Evolutionary conservation across 2,113 vertebrate species (phyloP).

Genomic region (Nothocercus nigrocapillus): DNA sequence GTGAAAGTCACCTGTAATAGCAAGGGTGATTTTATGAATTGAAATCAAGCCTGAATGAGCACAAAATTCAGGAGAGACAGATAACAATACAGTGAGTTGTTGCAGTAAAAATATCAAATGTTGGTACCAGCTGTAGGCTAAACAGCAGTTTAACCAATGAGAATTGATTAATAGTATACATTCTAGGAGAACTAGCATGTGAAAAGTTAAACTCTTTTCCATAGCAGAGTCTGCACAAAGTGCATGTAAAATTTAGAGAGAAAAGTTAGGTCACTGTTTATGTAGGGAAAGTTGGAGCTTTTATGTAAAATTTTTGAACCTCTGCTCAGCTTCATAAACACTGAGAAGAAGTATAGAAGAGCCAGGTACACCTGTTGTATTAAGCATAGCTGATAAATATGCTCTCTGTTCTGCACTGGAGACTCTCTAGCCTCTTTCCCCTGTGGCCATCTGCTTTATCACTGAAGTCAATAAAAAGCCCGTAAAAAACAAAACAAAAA

Average conservation of each 20-base stretch:
- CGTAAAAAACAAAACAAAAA: conserved; percentile 24
- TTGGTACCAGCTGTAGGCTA: background rate
- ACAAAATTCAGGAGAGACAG: background rate
- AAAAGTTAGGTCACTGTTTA: background rate
- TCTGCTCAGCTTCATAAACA: background rate
- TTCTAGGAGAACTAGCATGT: background rate
- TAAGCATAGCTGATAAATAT: conserved; percentile 32
- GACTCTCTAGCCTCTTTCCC: conserved; percentile 15
- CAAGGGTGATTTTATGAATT: background rate
- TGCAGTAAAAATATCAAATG: background rate
- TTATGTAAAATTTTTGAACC: background rate
- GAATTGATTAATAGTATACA: background rate
- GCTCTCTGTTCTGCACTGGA: background rate
- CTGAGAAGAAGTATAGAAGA: background rate
- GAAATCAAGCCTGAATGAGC: background rate
- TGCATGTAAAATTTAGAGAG: background rate
- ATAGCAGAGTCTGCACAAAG: background rate
- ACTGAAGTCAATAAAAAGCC: conserved; percentile 48
- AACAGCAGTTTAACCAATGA: background rate
- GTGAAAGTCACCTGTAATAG: conserved; percentile 18
- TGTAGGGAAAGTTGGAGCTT: background rate
- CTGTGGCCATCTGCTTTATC: conserved; percentile 46
- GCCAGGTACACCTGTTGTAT: conserved; percentile 24
- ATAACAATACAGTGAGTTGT: background rate
- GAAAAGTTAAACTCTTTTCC: conserved; percentile 14